Evolutionary conservation across 64 coral and sea anemone species (phyloP).

Genomic region (Acropora yongei): DNA sequence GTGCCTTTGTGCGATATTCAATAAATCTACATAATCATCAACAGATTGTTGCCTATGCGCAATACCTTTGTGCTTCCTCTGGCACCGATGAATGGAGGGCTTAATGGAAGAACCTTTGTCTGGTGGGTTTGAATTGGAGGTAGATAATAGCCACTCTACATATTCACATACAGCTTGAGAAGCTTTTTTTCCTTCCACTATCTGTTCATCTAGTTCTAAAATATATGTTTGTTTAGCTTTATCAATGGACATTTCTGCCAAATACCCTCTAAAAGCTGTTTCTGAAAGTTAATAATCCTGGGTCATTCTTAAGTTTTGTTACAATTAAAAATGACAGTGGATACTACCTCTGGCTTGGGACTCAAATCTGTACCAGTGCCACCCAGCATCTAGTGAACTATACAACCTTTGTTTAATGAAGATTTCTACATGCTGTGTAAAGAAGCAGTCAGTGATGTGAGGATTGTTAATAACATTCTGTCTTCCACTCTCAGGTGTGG

Average conservation of each 20-base stretch:
- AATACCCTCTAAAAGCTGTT: constrained; percentile 38
- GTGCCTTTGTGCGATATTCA: constrained; percentile 46
- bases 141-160: constrained; percentile 50
- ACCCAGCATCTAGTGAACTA: constrained; percentile 31
- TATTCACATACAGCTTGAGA: constrained; percentile 31
- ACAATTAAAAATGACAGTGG: constrained; percentile 47
- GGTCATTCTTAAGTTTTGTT: constrained; percentile 51
- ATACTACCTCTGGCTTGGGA: constrained; percentile 43
- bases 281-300: constrained; percentile 38
- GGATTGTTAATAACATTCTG: constrained; percentile 63
- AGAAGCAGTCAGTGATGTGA: constrained; percentile 55
- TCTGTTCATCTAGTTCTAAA: constrained; percentile 5
- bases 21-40: constrained; percentile 37
- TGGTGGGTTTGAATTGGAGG: constrained; percentile 39
- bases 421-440: too few species aligned
- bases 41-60: neutral
- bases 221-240: neutral
- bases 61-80: constrained; percentile 18
- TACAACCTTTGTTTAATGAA: constrained; percentile 47
- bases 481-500: neutral
- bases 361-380: constrained; percentile 64
- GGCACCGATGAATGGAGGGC: constrained; percentile 34
- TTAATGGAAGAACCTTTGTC: constrained; percentile 17
- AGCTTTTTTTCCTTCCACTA: constrained; percentile 31
- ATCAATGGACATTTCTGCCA: neutral